A percentile compares a stretch with the other conserved stretches of the same genome.
These are phyloP conservation scores for Laodelphax striatellus DNA, from an alignment of 1,140 invertebrate genomes.

Conservation along the genomic window DNA sequence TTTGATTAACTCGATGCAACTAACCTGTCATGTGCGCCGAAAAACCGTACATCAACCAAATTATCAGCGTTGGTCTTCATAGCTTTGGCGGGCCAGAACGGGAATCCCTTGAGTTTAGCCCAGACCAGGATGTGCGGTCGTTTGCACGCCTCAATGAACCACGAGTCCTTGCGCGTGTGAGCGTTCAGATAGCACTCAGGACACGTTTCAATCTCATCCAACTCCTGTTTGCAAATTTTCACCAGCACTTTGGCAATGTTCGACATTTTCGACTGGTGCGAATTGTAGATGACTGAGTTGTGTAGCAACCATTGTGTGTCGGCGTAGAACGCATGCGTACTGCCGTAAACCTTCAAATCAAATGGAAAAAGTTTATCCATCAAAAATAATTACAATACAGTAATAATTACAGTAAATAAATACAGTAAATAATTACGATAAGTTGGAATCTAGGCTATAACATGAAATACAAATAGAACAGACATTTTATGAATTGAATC, in stretches of 20 bases:
- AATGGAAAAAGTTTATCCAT: too few relatives aligned
- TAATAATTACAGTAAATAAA: too few relatives aligned
- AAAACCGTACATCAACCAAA: constrained; percentile 81
- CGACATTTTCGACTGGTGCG: constrained; percentile 44
- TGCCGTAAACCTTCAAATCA: constrained; percentile 49
- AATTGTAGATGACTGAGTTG: constrained; percentile 81
- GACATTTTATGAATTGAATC: too few relatives aligned
- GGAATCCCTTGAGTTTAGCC: constrained; percentile 90
- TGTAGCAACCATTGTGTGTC: constrained; percentile 89
- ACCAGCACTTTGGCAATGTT: constrained; percentile 36
- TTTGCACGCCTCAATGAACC: constrained; percentile 82
- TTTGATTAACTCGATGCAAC: background rate
- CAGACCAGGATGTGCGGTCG: constrained; percentile 77
- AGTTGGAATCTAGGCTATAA: too few relatives aligned
- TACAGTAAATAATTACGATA: too few relatives aligned
- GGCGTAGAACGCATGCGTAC: constrained; percentile 75
- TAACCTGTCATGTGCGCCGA: constrained; percentile 79
- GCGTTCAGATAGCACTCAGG: constrained; percentile 82
- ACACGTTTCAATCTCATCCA: constrained; percentile 87
- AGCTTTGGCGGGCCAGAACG: constrained; percentile 90
- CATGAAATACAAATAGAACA: too few relatives aligned
- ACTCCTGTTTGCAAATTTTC: constrained; percentile 74
- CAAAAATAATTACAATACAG: too few relatives aligned
- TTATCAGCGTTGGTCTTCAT: constrained; percentile 59
- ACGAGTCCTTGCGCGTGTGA: constrained; percentile 64